phyloP scores from a whole-genome alignment of 2,113 vertebrate species.

The Fregata magnificens region DNA sequence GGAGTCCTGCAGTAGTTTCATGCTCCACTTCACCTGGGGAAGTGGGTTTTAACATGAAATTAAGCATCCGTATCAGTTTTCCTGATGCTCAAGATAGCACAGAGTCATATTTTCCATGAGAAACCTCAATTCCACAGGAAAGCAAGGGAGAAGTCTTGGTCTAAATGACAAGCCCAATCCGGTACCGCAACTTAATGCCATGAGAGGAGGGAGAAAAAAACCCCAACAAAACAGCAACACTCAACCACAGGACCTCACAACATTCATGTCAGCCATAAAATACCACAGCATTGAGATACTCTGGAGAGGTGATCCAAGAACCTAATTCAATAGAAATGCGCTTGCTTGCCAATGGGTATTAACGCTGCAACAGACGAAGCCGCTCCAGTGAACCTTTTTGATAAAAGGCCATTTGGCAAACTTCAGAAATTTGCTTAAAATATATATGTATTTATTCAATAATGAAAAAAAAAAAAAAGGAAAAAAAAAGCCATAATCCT shows the following conservation, averaged over 20 bases:
- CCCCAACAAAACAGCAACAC: slow-evolving; percentile 37
- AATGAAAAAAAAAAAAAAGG: neutral
- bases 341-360: neutral
- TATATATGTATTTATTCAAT: slow-evolving; percentile 1
- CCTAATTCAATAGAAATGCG: slow-evolving; percentile 67
- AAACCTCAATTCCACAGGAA: slow-evolving; percentile 78
- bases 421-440: neutral
- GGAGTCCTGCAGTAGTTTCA: neutral
- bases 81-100: slow-evolving; percentile 48
- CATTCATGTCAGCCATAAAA: slow-evolving; percentile 53
- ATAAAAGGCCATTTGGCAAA: slow-evolving; percentile 53
- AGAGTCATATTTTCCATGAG: slow-evolving; percentile 76
- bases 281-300: slow-evolving; percentile 41
- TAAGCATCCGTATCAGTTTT: slow-evolving; percentile 45
- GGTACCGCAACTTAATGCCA: slow-evolving; percentile 52
- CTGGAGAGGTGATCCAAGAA: slow-evolving; percentile 47
- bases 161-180: slow-evolving; percentile 63
- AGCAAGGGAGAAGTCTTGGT: slow-evolving; percentile 53
- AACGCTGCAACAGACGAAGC: slow-evolving; percentile 22
- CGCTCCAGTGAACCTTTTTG: slow-evolving; percentile 30
- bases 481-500: neutral
- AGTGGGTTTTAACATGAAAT: slow-evolving; percentile 14
- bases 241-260: slow-evolving; percentile 51
- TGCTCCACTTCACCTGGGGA: slow-evolving; percentile 46
- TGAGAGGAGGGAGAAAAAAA: neutral